phyloP scores from a whole-genome alignment of 2,797 vertebrate species.

The Gambusia yucatana region DNA sequence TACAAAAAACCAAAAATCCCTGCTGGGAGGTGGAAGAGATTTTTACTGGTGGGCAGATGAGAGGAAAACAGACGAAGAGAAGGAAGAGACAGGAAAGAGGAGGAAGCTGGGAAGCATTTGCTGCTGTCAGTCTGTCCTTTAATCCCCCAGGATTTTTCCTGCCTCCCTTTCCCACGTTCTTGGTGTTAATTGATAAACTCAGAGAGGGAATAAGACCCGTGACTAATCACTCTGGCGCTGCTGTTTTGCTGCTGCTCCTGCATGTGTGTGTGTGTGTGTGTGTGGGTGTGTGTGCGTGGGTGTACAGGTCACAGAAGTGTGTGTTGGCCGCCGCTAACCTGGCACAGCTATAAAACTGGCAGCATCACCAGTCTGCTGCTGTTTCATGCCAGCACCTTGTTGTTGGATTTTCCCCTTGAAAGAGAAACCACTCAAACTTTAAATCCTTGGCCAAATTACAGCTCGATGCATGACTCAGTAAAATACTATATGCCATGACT shows the following conservation, averaged over 20 bases:
- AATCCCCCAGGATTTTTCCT: slow-evolving; percentile 80
- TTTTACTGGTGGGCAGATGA: slow-evolving; percentile 31
- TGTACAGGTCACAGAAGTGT: slow-evolving; percentile 47
- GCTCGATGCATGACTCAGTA: slow-evolving; percentile 47
- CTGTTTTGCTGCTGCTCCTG: slow-evolving; percentile 40
- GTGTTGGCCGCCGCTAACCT: slow-evolving; percentile 37
- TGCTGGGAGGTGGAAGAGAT: slow-evolving; percentile 8
- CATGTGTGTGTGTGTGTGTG: slow-evolving; percentile 31
- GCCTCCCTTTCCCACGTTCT: slow-evolving; percentile 83
- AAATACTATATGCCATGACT: slow-evolving; percentile 21
- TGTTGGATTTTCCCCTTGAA: slow-evolving; percentile 38
- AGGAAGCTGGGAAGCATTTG: slow-evolving; percentile 72
- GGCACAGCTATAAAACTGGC: slow-evolving; percentile 50
- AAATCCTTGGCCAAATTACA: slow-evolving; percentile 38
- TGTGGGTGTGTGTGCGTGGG: slow-evolving; percentile 36
- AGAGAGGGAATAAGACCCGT: slow-evolving; percentile 74
- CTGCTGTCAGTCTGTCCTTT: slow-evolving; percentile 80
- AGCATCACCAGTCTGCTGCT: slow-evolving; percentile 42
- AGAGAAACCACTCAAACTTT: slow-evolving; percentile 24
- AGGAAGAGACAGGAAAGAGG: slow-evolving; percentile 38
- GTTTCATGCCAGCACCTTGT: slow-evolving; percentile 47
- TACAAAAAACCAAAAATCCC: slow-evolving; percentile 5
- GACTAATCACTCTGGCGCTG: slow-evolving; percentile 74
- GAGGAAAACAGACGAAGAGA: slow-evolving; percentile 37
- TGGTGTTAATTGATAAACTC: slow-evolving; percentile 86